A percentile compares a stretch with the other conserved stretches of the same genome.
Conservation (phyloP, 2,113 vertebrate species). For the Erpornis zantholeuca region DNA sequence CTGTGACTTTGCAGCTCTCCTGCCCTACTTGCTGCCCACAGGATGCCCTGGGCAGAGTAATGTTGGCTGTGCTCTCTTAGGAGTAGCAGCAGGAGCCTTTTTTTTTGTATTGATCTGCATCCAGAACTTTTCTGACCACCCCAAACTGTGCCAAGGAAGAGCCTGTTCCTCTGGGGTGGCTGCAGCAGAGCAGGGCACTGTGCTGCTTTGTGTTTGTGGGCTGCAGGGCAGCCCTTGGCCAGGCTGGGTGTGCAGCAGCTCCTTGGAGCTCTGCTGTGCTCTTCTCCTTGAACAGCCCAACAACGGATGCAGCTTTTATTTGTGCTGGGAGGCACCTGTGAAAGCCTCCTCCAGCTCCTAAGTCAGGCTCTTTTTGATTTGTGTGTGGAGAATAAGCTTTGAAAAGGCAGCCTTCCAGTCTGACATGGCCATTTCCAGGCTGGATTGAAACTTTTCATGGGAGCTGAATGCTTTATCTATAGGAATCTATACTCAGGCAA, state of each 20-base stretch:
- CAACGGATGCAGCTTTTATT: background rate
- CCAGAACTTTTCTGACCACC: background rate
- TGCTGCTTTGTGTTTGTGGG: accelerated
- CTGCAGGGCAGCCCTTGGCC: background rate
- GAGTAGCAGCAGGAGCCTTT: background rate
- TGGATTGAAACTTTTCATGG: background rate
- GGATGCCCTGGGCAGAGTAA: background rate
- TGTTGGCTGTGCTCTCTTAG: background rate
- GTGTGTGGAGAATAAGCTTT: background rate
- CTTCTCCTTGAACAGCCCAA: background rate
- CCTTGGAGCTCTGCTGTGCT: background rate
- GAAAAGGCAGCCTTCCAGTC: background rate
- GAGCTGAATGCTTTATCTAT: background rate
- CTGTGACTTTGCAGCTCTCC: slow-evolving; percentile 15
- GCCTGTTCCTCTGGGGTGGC: background rate
- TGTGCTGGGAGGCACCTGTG: background rate
- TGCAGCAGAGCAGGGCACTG: background rate
- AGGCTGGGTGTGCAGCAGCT: background rate
- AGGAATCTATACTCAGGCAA: background rate
- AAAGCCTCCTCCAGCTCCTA: background rate
- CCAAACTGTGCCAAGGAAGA: background rate
- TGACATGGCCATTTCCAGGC: background rate
- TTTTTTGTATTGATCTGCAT: background rate
- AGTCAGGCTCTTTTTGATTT: background rate
- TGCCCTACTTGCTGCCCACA: background rate